Evolutionary conservation across 2,888 invertebrate species (phyloP), one percentile per base, ranked within the genome.

Genomic region (Lagria hirta): DNA sequence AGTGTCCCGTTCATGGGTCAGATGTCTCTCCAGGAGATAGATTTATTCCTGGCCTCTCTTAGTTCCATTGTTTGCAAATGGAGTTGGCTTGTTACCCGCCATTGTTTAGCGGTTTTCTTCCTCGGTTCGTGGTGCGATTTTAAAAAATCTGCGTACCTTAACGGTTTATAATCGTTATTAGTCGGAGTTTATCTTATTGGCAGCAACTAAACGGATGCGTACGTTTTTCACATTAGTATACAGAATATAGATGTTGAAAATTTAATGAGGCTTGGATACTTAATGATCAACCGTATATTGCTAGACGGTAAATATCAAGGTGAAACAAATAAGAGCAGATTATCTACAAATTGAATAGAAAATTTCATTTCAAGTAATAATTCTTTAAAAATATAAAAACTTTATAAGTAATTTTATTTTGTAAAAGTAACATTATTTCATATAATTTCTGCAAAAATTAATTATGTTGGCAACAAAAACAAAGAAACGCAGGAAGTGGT

Each of bases 31-130:
- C 57, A 52, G 57, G 42, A 61, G 61, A 58, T 59, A 62, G 61
- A 62, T 64, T 64, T 64, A 64, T 64, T 55, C 55, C 52, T 48
- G 58, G 56, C 54, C 60, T 58, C 57, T 58, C 55, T 58, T 58
- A 59, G 61, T 59, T 58, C 66, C 66, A 70, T 70, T 70, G 70
- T 70, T 65, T 70, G 70, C 68, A 70, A 70, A 70, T 70, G 62
- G 61, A 57, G 53, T 53, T 51, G 50, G 61, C 66, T 68, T 65
- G 67, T 68, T 67, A 66, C 58, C 60, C 60, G 57, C 62, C 61
- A 68, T 67, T 68, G 68, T 69, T 62, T 61, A 62, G 63, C 61
- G 58, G 61, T 54, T 60, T 51, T 60, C 55, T 58, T 52, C 55
- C 50, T 55, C 51, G 50, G 54, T 52, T 49, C 52, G 44, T 32